Evolutionary conservation across 2,113 vertebrate genomes (phyloP).

Genomic region (Eptesicus fuscus): DNA sequence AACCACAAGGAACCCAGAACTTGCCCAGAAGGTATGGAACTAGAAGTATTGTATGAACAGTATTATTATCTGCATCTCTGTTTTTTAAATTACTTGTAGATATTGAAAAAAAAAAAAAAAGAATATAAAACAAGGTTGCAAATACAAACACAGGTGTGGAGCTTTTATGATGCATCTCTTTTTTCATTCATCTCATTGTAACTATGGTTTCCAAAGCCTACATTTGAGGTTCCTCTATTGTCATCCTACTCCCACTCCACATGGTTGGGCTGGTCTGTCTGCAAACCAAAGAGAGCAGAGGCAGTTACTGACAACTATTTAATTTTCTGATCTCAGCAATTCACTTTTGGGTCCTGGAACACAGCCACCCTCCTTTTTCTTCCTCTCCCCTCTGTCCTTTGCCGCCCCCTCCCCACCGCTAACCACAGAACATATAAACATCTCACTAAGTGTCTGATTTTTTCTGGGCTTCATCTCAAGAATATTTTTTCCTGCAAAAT

Average conservation of each 20-base stretch:
- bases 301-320: not conserved
- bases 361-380: not conserved
- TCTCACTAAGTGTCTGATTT: not conserved
- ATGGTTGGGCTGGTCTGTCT: not conserved
- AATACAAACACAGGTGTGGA: not conserved
- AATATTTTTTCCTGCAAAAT: not conserved
- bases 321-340: not conserved
- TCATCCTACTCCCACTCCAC: no score
- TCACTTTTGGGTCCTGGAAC: not conserved
- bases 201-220: not conserved
- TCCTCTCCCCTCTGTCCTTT: not conserved
- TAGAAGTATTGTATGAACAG: not conserved
- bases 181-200: not conserved
- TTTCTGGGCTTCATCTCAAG: not conserved
- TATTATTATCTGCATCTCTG: not conserved
- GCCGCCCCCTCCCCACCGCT: accelerated
- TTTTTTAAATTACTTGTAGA: not conserved
- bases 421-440: not conserved
- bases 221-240: not conserved
- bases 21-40: not conserved
- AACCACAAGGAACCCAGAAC: not conserved
- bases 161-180: not conserved
- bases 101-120: not conserved
- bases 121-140: not conserved
- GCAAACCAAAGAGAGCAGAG: not conserved